Percentiles rank a stretch among this genome's conserved stretches.
Conservation (phyloP, 2,888 invertebrate species). For the Platerodrilus igneus region DNA sequence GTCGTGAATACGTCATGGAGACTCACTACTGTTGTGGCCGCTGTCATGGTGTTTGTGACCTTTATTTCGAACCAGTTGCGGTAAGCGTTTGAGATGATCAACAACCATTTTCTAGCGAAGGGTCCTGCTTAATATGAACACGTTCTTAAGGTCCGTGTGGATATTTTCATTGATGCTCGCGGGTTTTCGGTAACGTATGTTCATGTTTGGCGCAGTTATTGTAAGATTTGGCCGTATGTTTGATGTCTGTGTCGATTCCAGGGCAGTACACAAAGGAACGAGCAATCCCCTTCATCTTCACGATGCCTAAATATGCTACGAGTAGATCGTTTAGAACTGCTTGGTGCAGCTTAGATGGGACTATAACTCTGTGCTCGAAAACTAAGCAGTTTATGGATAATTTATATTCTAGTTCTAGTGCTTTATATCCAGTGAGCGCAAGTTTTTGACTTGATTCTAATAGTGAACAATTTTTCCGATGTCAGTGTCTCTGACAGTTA, state of each 20-base stretch:
- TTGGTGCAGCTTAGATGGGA: slow-evolving; percentile 22
- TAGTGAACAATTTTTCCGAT: slow-evolving; percentile 9
- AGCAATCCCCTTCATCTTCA: slow-evolving; percentile 33
- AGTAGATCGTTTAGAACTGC: slow-evolving; percentile 26
- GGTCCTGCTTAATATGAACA: slow-evolving; percentile 37
- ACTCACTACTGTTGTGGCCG: too few relatives aligned
- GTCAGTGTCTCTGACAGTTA: slow-evolving; percentile 8
- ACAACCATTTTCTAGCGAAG: slow-evolving; percentile 17
- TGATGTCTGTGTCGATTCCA: slow-evolving; percentile 31
- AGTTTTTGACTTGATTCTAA: slow-evolving; percentile 4
- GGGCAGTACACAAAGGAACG: slow-evolving; percentile 29
- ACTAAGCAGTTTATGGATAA: too few relatives aligned
- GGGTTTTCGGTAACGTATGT: slow-evolving; percentile 22
- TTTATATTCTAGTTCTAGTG: too few relatives aligned
- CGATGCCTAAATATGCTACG: slow-evolving; percentile 32
- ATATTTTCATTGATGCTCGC: slow-evolving; percentile 29
- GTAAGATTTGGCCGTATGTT: slow-evolving; percentile 25
- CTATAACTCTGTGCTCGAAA: too few relatives aligned
- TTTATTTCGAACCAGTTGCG: slow-evolving; percentile 29
- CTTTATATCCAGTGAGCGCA: too few relatives aligned
- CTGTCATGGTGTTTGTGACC: slow-evolving; percentile 21
- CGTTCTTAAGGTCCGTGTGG: slow-evolving; percentile 29
- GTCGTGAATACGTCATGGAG: too few relatives aligned
- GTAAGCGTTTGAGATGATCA: slow-evolving; percentile 27
- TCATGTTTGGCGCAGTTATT: slow-evolving; percentile 20